phyloP scores from a whole-genome alignment of 2,113 vertebrate species.

The Lepidothrix coronata region DNA sequence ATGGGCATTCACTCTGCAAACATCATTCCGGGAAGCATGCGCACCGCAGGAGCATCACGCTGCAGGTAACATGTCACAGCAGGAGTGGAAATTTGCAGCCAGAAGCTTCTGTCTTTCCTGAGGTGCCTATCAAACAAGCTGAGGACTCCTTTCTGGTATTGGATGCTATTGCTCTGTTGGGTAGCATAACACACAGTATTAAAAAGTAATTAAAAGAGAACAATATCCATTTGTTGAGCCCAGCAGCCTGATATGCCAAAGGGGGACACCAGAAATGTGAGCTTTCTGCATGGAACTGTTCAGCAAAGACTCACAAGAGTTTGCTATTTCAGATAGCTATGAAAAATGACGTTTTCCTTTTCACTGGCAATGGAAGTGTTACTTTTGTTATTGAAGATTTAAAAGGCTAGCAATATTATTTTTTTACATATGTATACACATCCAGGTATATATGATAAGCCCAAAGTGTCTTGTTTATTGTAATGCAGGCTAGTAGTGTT shows the following conservation, averaged over 20 bases:
- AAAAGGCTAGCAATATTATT: not conserved
- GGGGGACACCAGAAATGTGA: fast-evolving
- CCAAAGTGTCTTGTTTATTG: not conserved
- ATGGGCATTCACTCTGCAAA: not conserved
- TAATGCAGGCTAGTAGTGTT: not conserved
- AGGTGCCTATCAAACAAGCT: not conserved
- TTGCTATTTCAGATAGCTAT: not conserved
- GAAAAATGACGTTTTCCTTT: not conserved
- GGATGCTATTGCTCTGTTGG: not conserved
- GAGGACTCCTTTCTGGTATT: not conserved
- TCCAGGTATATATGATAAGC: not conserved
- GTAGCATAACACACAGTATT: not conserved
- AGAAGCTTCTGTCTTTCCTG: not conserved
- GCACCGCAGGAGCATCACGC: fast-evolving
- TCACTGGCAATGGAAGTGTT: not conserved
- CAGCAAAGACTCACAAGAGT: not conserved
- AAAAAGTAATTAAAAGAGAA: not conserved
- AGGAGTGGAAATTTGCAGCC: not conserved
- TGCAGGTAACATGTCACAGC: not conserved
- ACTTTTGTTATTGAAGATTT: not conserved
- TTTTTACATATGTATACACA: not conserved
- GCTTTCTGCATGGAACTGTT: not conserved
- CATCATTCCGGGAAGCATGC: fast-evolving
- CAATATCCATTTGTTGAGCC: not conserved
- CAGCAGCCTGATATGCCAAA: not conserved